Evolutionary conservation across 2,797 vertebrate genomes (phyloP).

Genomic region (Pangasius macronema): DNA sequence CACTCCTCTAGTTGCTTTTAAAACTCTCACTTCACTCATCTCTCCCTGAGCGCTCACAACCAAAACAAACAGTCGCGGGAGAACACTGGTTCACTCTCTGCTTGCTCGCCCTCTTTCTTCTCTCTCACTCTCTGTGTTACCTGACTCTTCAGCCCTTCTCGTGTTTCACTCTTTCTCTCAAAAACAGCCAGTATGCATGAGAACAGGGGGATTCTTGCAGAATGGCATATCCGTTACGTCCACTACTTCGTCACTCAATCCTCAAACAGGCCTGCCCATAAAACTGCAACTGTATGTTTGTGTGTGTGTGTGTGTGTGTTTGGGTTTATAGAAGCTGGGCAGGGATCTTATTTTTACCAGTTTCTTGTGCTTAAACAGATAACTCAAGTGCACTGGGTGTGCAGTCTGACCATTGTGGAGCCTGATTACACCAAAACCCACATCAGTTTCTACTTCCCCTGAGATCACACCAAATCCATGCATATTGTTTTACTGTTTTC

Average conservation of each 20-base stretch:
- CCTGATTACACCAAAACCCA: conserved; percentile 44
- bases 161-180: conserved; percentile 92
- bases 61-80: conserved; percentile 43
- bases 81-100: conserved; percentile 49
- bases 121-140: conserved; percentile 93
- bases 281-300: conserved; percentile 57
- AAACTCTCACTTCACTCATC: conserved; percentile 67
- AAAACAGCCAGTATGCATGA: conserved; percentile 71
- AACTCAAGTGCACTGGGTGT: not conserved
- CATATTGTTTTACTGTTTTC: conserved; percentile 71
- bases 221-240: conserved; percentile 72
- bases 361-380: not conserved
- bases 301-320: not conserved
- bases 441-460: conserved; percentile 28
- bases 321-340: not conserved
- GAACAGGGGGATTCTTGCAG: conserved; percentile 69
- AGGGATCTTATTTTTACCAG: not conserved
- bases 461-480: conserved; percentile 62
- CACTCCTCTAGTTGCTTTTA: conserved; percentile 75
- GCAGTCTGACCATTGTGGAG: conserved; percentile 46
- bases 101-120: conserved; percentile 68
- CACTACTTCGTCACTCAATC: conserved; percentile 18
- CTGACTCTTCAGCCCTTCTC: conserved; percentile 86
- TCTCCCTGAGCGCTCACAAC: conserved; percentile 38
- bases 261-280: conserved; percentile 12